Evolutionary conservation across 2,888 invertebrate genomes (phyloP), one percentile per base, ranked within the genome.

Genomic region (Ethmia dodecea): DNA sequence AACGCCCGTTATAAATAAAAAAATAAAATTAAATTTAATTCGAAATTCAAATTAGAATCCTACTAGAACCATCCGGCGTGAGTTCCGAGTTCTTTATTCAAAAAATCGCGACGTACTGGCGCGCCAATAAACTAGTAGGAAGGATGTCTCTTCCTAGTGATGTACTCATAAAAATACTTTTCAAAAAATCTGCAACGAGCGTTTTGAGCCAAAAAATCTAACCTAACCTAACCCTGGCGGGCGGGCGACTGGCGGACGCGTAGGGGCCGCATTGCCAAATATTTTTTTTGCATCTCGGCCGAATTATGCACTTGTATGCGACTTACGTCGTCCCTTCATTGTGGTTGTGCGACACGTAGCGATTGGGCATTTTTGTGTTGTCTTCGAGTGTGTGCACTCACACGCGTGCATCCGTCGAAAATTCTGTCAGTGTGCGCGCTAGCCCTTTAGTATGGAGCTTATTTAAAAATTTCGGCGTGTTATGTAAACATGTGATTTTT

Each of bases 281-380:
- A 84, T 84, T 86, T 86, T 86, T 86, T 86, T 86, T 86, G 86
- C 84, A 86, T 86, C 86, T 86, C 86, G 80, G 77, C 86, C 86
- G 86, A 86, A 86, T 81, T 86, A 84, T 86, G 86, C 86, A 86
- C 83, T 84, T 83, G 86, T 86, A 86, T 86, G 86, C 86, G 84
- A 76, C 84, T 84, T 86, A 80, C 84, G 83, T 81, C 76, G 72
- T 76, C 81, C 81, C 83, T 84, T 80, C 79, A 74, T 77, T 84
- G 86, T 84, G 79, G 80, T 81, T 72, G 86, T 84, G 83, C 79
- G 83, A 77, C 83, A 78, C 75, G 78, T 84, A 79, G 75, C 60
- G 76, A 84, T 74, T 75, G 76, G 72, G 67, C 74, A 80, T 81
- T 83, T 81, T 83, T 83, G 83, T 71, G 66, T 57, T 55, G 58